These are phyloP conservation scores for Trissolcus basalis DNA, from an alignment of 1,140 invertebrate genomes.

Conservation along the genomic window DNA sequence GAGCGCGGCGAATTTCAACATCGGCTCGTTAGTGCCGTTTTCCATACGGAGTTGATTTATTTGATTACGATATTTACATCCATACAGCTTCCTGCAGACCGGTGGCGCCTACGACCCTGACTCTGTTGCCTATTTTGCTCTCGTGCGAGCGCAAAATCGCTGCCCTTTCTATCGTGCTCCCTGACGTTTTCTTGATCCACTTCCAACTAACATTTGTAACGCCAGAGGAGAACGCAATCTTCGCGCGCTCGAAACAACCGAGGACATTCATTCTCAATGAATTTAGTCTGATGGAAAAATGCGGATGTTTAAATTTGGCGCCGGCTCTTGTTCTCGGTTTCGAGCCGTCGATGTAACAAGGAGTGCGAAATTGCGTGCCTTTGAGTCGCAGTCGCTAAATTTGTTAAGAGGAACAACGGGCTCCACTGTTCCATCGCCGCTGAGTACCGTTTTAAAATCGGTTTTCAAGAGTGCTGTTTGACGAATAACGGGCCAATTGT, in stretches of 20 bases:
- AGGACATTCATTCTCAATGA: conserved; percentile 36
- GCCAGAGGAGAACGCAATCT: conserved; percentile 16
- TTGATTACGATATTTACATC: conserved; percentile 38
- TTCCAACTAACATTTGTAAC: conserved; percentile 41
- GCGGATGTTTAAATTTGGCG: conserved; percentile 43
- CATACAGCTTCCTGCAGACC: conserved; percentile 49
- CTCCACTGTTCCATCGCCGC: too few relatives aligned
- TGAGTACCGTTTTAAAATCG: too few relatives aligned
- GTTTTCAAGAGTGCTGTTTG: too few relatives aligned
- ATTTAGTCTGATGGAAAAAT: conserved; percentile 33
- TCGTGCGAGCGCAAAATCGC: conserved; percentile 40
- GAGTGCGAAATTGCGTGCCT: conserved; percentile 6
- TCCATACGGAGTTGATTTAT: neutral
- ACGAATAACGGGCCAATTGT: too few relatives aligned
- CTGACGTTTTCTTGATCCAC: conserved; percentile 40
- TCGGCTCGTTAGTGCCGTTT: neutral
- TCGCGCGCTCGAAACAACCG: conserved; percentile 20
- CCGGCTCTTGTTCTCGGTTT: conserved; percentile 2
- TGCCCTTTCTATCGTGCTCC: conserved; percentile 41
- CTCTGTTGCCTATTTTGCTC: conserved; percentile 53
- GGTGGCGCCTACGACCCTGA: conserved; percentile 37
- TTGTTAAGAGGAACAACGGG: neutral
- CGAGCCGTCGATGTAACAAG: conserved; percentile 4
- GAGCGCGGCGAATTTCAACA: too few relatives aligned
- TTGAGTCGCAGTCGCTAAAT: neutral